Base-by-base conservation (phyloP, 2,888 invertebrate genomes). In the Tromatobia lineatoria region DNA sequence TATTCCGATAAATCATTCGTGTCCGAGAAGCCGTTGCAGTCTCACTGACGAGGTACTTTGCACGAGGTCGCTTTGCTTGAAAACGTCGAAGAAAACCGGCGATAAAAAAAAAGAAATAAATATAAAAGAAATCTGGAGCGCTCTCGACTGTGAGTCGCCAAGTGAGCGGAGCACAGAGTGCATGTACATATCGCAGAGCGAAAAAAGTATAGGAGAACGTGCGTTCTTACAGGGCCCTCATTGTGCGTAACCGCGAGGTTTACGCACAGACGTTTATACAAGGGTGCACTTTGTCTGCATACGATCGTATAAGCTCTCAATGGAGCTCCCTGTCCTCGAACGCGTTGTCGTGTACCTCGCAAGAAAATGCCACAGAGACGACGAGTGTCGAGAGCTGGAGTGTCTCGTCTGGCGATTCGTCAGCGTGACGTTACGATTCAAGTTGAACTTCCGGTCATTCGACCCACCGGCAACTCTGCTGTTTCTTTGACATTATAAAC, bases 1-100 rank as follows among this genome's bases (percentile, higher is more conserved):
- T 45, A 76, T 73, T 77, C 67, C 76, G 80, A 83, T 83, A 83
- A 83, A 80, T 84, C 80, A 80, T 77, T 80, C 69, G 45, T 23
- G 61, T 64, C 66, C 50, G 57, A 59, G 57, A 70, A 38, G 59
- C 3, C 57, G 71, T 23, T 66, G 42, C 47, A 38, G 59, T 57
- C 66, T 57, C 7, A 77, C 8, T 38, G 47, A 42, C 38, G 70
- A 69, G 69, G 70, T 69, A 66, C 54, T 78, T 71, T 69, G 67
- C 76, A 71, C 74, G 66, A 77, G 71, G 75, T 71, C 74, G 18
- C 29, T 25, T 69, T 52, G 67, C 73, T 74, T 57, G 50, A 78
- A 79, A 78, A 66, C 54, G 45, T 38, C 47, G 64, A 71, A 71
- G 29, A 70, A 78, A 29, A 47, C 6, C 15, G 69, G 45, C 52